phyloP scores from a whole-genome alignment of 2,797 vertebrate species.

The Momotus momota region DNA sequence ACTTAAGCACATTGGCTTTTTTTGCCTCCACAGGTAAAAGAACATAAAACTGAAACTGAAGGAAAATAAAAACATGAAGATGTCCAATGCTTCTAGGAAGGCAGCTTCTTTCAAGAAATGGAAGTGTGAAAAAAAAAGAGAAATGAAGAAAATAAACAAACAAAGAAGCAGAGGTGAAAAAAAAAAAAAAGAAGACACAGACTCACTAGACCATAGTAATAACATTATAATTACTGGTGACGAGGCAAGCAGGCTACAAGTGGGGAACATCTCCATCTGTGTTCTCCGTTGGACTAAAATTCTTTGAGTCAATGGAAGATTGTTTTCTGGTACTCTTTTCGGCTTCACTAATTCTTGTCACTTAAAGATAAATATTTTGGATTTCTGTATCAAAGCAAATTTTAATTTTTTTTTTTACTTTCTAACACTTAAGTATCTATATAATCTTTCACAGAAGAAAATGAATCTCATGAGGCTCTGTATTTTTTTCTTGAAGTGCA shows the following conservation, averaged over 20 bases:
- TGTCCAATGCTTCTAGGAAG: slow-evolving; percentile 20
- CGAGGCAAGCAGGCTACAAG: slow-evolving; percentile 66
- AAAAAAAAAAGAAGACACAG: slow-evolving; percentile 3
- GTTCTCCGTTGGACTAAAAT: slow-evolving; percentile 53
- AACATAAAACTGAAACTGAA: slow-evolving; percentile 1
- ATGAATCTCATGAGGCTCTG: neutral
- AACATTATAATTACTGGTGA: slow-evolving; percentile 64
- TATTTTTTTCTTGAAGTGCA: neutral
- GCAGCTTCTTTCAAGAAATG: slow-evolving; percentile 22
- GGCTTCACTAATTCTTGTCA: slow-evolving; percentile 62
- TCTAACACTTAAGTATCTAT: neutral
- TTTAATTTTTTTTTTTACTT: neutral
- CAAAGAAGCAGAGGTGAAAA: neutral
- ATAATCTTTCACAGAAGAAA: slow-evolving; percentile 26
- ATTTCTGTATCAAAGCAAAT: slow-evolving; percentile 53
- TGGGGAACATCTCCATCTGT: slow-evolving; percentile 58
- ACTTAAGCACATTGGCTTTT: slow-evolving; percentile 45
- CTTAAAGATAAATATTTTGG: slow-evolving; percentile 56
- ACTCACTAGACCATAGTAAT: slow-evolving; percentile 60
- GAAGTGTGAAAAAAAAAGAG: neutral
- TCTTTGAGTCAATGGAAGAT: slow-evolving; percentile 55
- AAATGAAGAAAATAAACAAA: slow-evolving; percentile 29
- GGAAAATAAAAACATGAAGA: slow-evolving; percentile 35
- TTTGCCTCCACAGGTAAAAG: slow-evolving; percentile 47
- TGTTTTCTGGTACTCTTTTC: slow-evolving; percentile 56